A percentile compares a stretch with the other conserved stretches of the same genome.
phyloP scores from a whole-genome alignment of 2,888 invertebrate species.

The Helicoverpa assulta region DNA sequence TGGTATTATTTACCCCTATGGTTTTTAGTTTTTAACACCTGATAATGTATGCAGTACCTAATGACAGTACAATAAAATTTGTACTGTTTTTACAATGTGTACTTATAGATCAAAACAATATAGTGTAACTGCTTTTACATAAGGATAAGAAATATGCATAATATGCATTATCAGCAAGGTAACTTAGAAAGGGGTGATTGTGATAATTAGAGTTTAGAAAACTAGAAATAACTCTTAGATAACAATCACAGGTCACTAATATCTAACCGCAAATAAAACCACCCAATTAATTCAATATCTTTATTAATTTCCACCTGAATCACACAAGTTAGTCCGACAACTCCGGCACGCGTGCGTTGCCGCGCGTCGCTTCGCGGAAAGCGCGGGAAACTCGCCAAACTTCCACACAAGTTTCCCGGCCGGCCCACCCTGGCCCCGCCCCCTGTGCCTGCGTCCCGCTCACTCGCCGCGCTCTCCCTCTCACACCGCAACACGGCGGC shows the following conservation, averaged over 20 bases:
- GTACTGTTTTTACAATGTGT: not conserved
- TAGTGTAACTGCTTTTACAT: too few species aligned
- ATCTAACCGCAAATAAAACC: conserved; percentile 23
- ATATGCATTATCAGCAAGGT: too few species aligned
- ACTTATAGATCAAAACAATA: too few species aligned
- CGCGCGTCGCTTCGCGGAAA: conserved; percentile 68
- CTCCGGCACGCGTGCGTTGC: conserved; percentile 24
- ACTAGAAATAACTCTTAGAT: not conserved
- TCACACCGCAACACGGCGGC: conserved; percentile 80
- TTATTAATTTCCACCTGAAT: conserved; percentile 17
- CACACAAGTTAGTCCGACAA: conserved; percentile 14
- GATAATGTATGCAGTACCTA: not conserved
- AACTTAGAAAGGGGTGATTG: not conserved
- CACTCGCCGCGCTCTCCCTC: conserved; percentile 62
- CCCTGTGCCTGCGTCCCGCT: conserved; percentile 68
- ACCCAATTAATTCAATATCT: conserved; percentile 9
- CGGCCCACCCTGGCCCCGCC: conserved; percentile 78
- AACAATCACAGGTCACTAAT: not conserved
- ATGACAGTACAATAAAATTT: not conserved
- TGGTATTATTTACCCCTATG: conserved; percentile 20
- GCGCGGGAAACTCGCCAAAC: conserved; percentile 86
- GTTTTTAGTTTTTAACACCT: conserved; percentile 13
- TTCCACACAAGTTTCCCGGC: conserved; percentile 76
- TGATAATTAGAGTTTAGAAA: not conserved
- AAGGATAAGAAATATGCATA: too few species aligned